Evolutionary conservation across 2,888 invertebrate genomes (phyloP).

Genomic region (Saturnia japonica): DNA sequence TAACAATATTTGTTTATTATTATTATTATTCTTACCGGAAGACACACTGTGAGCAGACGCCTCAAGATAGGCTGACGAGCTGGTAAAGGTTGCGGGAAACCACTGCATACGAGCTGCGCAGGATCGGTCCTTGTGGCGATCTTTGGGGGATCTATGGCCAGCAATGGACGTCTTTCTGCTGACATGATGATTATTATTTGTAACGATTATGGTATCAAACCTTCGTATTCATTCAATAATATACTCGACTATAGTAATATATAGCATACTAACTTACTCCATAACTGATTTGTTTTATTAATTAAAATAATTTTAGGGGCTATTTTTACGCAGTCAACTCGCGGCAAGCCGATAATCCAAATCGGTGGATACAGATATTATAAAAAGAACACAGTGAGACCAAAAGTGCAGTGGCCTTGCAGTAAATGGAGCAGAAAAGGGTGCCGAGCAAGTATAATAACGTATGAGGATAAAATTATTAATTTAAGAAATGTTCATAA

Average conservation of each 20-base stretch:
- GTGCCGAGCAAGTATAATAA: slow-evolving; percentile 42
- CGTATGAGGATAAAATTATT: slow-evolving; percentile 35
- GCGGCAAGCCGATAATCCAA: slow-evolving; percentile 35
- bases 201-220: neutral
- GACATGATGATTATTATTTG: too few relatives aligned
- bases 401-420: slow-evolving; percentile 43
- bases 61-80: too few relatives aligned
- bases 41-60: too few relatives aligned
- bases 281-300: neutral
- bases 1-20: too few relatives aligned
- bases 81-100: too few relatives aligned
- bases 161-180: too few relatives aligned
- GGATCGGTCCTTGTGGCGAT: too few relatives aligned
- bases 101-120: too few relatives aligned
- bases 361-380: slow-evolving; percentile 34
- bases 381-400: slow-evolving; percentile 27
- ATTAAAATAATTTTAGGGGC: slow-evolving; percentile 1
- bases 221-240: neutral
- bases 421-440: slow-evolving; percentile 32
- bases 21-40: too few relatives aligned
- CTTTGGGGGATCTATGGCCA: too few relatives aligned
- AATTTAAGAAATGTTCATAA: slow-evolving; percentile 38
- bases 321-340: slow-evolving; percentile 30
- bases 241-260: neutral
- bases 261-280: neutral